A percentile compares a stretch with the other conserved stretches of the same genome.
Conservation (phyloP, 2,113 vertebrate genomes). For the Thryonomys swinderianus region DNA sequence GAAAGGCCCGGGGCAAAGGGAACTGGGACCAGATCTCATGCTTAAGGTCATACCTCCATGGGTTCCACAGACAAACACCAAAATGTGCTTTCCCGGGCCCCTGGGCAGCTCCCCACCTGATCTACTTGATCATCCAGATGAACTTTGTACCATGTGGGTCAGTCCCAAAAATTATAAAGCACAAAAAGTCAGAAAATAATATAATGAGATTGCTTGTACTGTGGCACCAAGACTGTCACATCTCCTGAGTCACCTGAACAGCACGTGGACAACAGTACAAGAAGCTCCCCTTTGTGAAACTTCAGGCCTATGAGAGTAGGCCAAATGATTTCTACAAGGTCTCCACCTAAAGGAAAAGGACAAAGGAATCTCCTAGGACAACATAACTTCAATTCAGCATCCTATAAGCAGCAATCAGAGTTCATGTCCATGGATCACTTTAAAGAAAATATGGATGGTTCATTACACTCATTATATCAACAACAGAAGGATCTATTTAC, state of each 20-base stretch:
- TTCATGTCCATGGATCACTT: not conserved
- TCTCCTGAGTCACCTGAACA: not conserved
- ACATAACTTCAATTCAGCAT: not conserved
- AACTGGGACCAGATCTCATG: not conserved
- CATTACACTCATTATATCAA: not conserved
- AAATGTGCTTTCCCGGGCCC: not conserved
- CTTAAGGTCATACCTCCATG: not conserved
- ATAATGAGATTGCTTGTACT: not conserved
- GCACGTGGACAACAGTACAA: not conserved
- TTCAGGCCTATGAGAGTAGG: not conserved
- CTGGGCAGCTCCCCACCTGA: not conserved
- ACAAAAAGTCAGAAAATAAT: not conserved
- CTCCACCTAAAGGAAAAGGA: not conserved
- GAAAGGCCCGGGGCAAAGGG: not conserved
- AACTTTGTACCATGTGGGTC: not conserved
- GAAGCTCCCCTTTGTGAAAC: not conserved
- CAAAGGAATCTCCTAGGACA: not conserved
- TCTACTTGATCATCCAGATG: not conserved
- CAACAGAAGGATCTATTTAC: not conserved
- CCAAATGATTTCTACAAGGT: not conserved
- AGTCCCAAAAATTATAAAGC: not conserved
- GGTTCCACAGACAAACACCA: not conserved
- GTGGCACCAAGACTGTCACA: not conserved
- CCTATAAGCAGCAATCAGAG: not conserved
- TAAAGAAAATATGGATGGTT: not conserved